phyloP scores from a whole-genome alignment of 2,113 vertebrate genomes.

The Thryonomys swinderianus region DNA sequence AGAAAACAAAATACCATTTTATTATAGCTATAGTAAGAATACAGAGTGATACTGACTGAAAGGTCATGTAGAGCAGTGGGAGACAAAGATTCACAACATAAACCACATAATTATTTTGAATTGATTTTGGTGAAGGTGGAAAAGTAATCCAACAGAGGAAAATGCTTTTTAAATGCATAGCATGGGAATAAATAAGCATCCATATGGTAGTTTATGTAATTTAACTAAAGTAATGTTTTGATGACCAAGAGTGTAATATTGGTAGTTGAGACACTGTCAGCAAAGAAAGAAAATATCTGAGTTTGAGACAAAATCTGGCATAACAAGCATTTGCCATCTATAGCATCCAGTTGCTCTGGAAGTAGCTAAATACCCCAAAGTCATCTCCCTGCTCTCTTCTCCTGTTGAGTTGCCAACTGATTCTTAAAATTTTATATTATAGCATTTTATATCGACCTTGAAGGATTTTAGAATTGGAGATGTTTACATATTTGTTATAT shows the following conservation, averaged over 20 bases:
- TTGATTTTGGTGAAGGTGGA: background rate
- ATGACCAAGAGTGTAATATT: background rate
- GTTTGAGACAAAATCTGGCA: background rate
- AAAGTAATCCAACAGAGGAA: background rate
- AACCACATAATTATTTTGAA: background rate
- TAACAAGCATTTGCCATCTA: background rate
- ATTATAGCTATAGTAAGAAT: background rate
- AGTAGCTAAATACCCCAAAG: background rate
- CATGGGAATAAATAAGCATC: background rate
- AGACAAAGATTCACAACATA: background rate
- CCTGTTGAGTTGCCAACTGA: background rate
- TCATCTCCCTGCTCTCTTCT: background rate
- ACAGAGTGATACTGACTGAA: background rate
- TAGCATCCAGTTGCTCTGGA: background rate
- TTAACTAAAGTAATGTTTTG: background rate
- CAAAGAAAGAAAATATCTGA: conserved; percentile 2
- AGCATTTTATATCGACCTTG: background rate
- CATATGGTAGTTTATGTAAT: background rate
- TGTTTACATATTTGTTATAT: conserved; percentile 18
- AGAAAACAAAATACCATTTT: background rate
- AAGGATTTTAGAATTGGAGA: conserved; percentile 19
- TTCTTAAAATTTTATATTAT: background rate
- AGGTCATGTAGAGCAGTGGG: background rate
- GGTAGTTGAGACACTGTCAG: background rate
- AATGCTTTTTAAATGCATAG: background rate